Evolutionary conservation across 2,113 vertebrate genomes (phyloP).

Genomic region (Pseudonaja textilis): DNA sequence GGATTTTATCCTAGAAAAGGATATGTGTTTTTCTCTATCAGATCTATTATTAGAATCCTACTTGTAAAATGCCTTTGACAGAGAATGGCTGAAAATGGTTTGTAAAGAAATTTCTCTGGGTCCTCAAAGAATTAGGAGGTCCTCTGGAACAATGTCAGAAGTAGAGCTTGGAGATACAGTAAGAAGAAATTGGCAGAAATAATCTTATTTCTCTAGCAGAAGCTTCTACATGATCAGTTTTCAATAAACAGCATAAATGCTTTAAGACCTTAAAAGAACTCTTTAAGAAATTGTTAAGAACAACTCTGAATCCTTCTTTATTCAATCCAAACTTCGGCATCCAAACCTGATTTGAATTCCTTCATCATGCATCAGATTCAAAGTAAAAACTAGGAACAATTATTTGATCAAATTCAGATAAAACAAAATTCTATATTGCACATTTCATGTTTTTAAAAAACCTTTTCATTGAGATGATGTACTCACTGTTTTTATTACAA

Average conservation of each 20-base stretch:
- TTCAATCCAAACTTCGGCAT: neutral
- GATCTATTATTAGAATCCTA: neutral
- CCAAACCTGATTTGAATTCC: neutral
- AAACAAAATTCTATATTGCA: neutral
- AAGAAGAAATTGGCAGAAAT: neutral
- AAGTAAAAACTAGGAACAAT: neutral
- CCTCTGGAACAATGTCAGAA: neutral
- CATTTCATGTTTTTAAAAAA: constrained; percentile 20
- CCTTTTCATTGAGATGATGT: constrained; percentile 15
- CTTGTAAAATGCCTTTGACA: neutral
- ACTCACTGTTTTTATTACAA: constrained; percentile 31
- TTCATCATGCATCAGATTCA: neutral
- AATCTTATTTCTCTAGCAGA: neutral
- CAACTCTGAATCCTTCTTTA: neutral
- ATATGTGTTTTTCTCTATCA: neutral
- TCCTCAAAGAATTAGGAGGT: neutral
- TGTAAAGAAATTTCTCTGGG: neutral
- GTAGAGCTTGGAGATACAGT: neutral
- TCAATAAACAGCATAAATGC: neutral
- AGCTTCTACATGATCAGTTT: neutral
- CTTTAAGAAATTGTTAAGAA: neutral
- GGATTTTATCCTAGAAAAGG: neutral
- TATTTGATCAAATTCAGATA: neutral
- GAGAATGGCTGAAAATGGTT: neutral
- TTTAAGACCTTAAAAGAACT: neutral